Evolutionary conservation across 2,113 vertebrate genomes (phyloP).

Genomic region (Paedocypris sp.): DNA sequence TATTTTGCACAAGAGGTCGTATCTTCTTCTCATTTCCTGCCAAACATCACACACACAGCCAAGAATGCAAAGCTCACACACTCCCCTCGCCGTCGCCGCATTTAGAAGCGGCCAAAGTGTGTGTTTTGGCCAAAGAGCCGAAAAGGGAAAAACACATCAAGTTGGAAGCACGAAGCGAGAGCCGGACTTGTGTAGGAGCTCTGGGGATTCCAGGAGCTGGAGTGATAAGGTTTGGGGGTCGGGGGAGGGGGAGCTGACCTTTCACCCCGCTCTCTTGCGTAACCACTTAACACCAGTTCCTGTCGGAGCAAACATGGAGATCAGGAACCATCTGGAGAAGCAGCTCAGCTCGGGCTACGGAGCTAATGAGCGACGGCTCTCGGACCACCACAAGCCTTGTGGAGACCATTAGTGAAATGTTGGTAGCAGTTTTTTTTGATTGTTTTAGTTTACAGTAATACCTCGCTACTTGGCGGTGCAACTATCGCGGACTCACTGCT

Average conservation of each 20-base stretch:
- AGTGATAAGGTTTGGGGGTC: background rate
- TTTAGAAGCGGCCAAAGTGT: background rate
- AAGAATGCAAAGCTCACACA: background rate
- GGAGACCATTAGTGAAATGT: slow-evolving; percentile 17
- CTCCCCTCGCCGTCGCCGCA: background rate
- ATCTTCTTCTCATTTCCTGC: background rate
- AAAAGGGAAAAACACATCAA: background rate
- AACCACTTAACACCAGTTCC: slow-evolving; percentile 49
- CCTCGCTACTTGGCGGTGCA: too few species aligned
- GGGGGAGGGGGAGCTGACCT: slow-evolving; percentile 39
- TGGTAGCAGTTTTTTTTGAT: too few species aligned
- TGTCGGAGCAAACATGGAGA: slow-evolving; percentile 43
- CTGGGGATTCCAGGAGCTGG: background rate
- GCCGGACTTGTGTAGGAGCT: background rate
- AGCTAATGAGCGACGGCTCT: slow-evolving; percentile 51
- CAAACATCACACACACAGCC: background rate
- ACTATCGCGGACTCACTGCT: too few species aligned
- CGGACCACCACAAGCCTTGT: slow-evolving; percentile 47
- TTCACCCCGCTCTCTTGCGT: slow-evolving; percentile 48
- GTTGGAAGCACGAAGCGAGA: background rate
- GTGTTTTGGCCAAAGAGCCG: slow-evolving; percentile 1
- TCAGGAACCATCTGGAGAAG: slow-evolving; percentile 41
- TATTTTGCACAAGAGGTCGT: too few species aligned
- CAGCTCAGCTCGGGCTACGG: slow-evolving; percentile 44
- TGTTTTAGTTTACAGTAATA: too few species aligned